A percentile compares a stretch with the other conserved stretches of the same genome.
phyloP scores from a whole-genome alignment of 2,797 vertebrate species.

The Pyrocephalus nanus region DNA sequence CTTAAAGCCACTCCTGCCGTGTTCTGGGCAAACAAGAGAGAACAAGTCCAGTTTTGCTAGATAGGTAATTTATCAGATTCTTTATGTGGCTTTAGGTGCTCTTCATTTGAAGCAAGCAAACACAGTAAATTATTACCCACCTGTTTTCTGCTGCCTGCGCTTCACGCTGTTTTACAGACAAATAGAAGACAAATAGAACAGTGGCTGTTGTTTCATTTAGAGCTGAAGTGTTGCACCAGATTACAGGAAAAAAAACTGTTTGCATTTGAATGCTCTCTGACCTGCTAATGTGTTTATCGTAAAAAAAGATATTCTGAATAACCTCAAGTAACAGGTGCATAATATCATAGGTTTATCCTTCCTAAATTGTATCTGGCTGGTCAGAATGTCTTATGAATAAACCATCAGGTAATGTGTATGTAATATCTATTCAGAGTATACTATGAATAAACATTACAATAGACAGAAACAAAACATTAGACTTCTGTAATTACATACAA shows the following conservation, averaged over 20 bases:
- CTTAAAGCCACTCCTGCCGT: background rate
- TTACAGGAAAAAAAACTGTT: background rate
- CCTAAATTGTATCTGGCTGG: background rate
- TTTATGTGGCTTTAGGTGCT: background rate
- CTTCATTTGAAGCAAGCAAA: background rate
- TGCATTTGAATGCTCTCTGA: background rate
- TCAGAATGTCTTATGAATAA: background rate
- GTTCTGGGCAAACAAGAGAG: background rate
- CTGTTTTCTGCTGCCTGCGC: slow-evolving; percentile 41
- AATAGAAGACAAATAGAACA: background rate
- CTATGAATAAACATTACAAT: background rate
- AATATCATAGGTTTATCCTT: background rate
- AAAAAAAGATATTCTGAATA: background rate
- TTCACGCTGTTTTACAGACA: background rate
- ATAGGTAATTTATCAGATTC: background rate
- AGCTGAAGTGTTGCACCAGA: background rate
- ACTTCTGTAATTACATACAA: background rate
- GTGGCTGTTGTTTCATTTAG: background rate
- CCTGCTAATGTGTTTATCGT: background rate
- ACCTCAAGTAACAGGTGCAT: background rate
- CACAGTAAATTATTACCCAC: slow-evolving; percentile 52
- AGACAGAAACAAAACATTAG: background rate
- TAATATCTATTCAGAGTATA: background rate
- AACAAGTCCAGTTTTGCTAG: background rate
- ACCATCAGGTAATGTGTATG: background rate